phyloP scores from a whole-genome alignment of 2,113 vertebrate genomes.

The Ceyx margarethae region DNA sequence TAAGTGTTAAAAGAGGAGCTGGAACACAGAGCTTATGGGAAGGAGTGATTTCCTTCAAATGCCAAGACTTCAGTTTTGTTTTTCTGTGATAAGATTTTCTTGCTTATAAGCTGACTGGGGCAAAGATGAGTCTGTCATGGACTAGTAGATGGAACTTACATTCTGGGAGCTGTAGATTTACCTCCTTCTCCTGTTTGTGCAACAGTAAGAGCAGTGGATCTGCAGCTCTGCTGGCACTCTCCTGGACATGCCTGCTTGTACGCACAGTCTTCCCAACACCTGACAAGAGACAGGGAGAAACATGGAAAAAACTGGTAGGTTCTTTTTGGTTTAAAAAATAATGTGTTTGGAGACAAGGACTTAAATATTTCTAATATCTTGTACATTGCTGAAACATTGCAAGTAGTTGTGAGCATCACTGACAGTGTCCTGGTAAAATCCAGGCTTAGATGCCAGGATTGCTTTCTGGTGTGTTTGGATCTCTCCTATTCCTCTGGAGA shows the following conservation, averaged over 20 bases:
- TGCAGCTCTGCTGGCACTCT: slow-evolving; percentile 86
- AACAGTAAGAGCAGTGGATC: slow-evolving; percentile 91
- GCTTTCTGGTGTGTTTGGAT: not conserved
- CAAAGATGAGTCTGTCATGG: not conserved
- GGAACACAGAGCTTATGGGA: not conserved
- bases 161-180: not conserved
- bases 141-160: not conserved
- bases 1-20: not conserved
- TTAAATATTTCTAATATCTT: not conserved
- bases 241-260: slow-evolving; percentile 92
- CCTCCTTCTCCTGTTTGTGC: not conserved
- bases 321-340: not conserved
- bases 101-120: not conserved
- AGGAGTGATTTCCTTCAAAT: not conserved
- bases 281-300: slow-evolving; percentile 85
- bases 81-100: not conserved
- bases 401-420: not conserved
- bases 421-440: not conserved
- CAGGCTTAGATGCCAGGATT: not conserved
- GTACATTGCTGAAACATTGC: not conserved
- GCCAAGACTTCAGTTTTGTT: not conserved
- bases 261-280: slow-evolving; percentile 79
- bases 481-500: not conserved
- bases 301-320: slow-evolving; percentile 94
- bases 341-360: rapidly evolving